phyloP scores from a whole-genome alignment of 2,797 vertebrate genomes.

The Odontamblyopus lacepedii region DNA sequence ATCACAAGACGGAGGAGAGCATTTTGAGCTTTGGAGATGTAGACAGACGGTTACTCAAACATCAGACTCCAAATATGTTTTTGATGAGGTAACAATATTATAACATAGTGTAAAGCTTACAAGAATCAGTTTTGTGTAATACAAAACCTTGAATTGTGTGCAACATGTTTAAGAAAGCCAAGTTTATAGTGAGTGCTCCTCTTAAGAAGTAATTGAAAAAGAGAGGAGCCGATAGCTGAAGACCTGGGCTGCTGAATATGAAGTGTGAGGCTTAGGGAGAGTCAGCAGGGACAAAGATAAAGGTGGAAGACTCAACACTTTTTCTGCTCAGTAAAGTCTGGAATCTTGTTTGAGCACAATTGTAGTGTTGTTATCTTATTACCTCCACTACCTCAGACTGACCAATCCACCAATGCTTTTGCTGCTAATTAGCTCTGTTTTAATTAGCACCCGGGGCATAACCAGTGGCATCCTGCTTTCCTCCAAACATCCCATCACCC shows the following conservation, averaged over 20 bases:
- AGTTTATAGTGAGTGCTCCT: constrained; percentile 41
- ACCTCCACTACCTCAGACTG: constrained; percentile 37
- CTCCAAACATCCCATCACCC: constrained; percentile 16
- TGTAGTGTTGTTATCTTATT: constrained; percentile 38
- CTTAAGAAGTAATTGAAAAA: constrained; percentile 60
- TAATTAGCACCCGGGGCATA: constrained; percentile 42
- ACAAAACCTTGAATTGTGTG: not conserved
- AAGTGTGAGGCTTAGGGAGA: constrained; percentile 63
- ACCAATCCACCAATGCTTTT: constrained; percentile 38
- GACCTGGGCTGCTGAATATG: constrained; percentile 65
- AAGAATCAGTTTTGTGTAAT: no score
- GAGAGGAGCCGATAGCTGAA: constrained; percentile 52
- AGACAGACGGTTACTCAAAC: no score
- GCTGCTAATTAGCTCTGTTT: constrained; percentile 44
- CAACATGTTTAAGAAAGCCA: constrained; percentile 30
- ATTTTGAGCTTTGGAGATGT: no score
- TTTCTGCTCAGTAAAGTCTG: constrained; percentile 38
- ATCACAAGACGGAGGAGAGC: no score
- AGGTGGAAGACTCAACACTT: constrained; percentile 55
- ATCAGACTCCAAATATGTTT: no score
- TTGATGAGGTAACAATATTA: no score
- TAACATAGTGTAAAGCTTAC: no score
- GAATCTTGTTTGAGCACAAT: constrained; percentile 34
- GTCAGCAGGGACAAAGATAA: constrained; percentile 67
- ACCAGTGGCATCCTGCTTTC: constrained; percentile 35